phyloP scores from a whole-genome alignment of 2,113 vertebrate genomes.

The Neofelis nebulosa region DNA sequence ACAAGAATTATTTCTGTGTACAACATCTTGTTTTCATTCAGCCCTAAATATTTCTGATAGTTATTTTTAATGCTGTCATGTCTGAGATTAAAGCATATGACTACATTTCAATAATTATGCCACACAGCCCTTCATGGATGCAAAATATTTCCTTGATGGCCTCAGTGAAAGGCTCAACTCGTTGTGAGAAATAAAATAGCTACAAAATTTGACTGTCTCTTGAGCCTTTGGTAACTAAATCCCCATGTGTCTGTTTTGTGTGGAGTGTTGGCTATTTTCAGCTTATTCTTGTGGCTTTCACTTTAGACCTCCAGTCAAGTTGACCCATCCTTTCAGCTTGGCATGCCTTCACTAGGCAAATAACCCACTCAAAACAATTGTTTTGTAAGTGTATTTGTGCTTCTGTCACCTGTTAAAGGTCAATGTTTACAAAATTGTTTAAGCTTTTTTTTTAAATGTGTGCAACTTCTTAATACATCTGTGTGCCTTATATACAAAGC shows the following conservation, averaged over 20 bases:
- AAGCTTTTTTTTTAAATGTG: neutral
- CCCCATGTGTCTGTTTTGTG: neutral
- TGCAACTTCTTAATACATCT: neutral
- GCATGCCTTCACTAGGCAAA: neutral
- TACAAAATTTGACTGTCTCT: neutral
- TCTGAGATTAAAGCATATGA: neutral
- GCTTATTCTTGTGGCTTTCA: neutral
- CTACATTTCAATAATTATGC: neutral
- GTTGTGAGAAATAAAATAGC: neutral
- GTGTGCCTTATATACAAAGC: neutral
- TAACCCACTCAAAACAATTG: neutral
- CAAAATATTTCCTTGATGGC: neutral
- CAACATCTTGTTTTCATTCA: neutral
- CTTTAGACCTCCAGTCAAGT: neutral
- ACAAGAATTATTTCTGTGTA: neutral
- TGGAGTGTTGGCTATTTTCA: neutral
- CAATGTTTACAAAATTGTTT: neutral
- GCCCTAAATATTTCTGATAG: neutral
- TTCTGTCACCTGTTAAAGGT: neutral
- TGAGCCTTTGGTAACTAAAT: constrained; percentile 1
- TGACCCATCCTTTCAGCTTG: neutral
- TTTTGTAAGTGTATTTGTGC: neutral
- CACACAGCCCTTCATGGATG: neutral
- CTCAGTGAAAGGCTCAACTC: neutral
- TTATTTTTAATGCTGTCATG: neutral